These are phyloP conservation scores for Diadegma fenestrale DNA, from an alignment of 2,888 invertebrate species.

Conservation along the genomic window DNA sequence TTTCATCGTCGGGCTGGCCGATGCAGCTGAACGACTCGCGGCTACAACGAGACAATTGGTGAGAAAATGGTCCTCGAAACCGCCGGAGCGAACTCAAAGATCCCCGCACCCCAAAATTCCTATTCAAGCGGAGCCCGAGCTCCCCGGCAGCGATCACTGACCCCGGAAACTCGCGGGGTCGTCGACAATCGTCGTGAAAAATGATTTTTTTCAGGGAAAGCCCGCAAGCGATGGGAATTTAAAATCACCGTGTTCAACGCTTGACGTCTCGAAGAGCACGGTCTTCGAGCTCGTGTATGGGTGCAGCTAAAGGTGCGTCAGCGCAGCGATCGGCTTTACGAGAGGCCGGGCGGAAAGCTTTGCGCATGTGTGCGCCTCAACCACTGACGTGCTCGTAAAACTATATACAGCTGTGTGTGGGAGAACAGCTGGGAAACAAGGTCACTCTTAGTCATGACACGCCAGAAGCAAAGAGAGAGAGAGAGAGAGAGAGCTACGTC, in stretches of 20 bases:
- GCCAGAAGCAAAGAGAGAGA: constrained; percentile 36
- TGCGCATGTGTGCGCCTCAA: constrained; percentile 48
- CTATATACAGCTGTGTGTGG: constrained; percentile 41
- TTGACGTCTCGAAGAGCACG: background rate
- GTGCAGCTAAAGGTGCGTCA: background rate
- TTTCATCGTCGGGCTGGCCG: constrained; percentile 50
- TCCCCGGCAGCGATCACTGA: background rate
- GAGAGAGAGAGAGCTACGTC: constrained; percentile 74
- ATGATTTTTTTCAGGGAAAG: background rate
- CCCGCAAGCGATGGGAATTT: background rate
- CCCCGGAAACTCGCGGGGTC: background rate
- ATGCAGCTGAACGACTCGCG: background rate
- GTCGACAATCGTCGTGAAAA: background rate
- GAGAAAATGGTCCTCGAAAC: background rate
- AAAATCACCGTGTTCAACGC: background rate
- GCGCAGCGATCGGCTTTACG: background rate
- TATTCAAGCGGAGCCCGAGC: background rate
- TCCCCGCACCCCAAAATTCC: background rate
- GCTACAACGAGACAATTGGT: constrained; percentile 10
- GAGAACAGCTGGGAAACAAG: constrained; percentile 65
- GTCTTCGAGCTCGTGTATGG: constrained; percentile 11
- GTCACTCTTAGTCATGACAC: constrained; percentile 52
- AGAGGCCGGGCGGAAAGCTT: constrained; percentile 9
- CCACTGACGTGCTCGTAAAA: constrained; percentile 37
- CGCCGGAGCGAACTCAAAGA: background rate